Conservation (phyloP, 1,140 invertebrate species). For the Caligus rogercresseyi region DNA sequence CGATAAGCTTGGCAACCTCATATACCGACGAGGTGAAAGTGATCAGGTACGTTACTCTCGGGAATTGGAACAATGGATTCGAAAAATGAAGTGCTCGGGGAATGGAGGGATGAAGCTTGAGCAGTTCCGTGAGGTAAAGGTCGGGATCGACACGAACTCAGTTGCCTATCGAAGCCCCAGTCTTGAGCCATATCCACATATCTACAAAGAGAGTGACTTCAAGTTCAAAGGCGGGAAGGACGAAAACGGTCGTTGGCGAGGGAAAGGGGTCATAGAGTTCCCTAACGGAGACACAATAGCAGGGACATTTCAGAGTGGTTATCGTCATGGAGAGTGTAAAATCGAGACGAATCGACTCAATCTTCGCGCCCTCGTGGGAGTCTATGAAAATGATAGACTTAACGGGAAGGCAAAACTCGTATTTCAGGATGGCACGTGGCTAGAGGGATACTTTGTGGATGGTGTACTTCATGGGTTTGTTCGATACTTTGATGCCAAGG, state of each 20-base stretch:
- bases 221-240: constrained; percentile 9
- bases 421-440: not conserved
- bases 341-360: not conserved
- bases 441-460: constrained; percentile 4
- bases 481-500: constrained; percentile 16
- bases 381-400: constrained; percentile 1
- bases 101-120: not conserved
- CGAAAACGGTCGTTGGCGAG: not conserved
- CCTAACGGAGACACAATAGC: constrained; percentile 4
- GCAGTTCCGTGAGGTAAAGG: constrained; percentile 13
- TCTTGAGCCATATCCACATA: constrained; percentile 13
- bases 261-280: constrained; percentile 5
- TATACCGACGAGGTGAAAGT: not conserved
- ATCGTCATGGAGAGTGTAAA: not conserved
- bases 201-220: not conserved
- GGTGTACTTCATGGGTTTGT: constrained; percentile 19
- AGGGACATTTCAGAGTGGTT: not conserved
- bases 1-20: not conserved
- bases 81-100: constrained; percentile 17
- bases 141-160: constrained; percentile 1
- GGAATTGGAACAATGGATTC: constrained; percentile 19
- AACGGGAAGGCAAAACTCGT: not conserved
- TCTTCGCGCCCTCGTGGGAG: not conserved
- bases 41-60: not conserved
- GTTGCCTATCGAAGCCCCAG: not conserved